phyloP scores from a whole-genome alignment of 2,888 invertebrate species.

The Oxytorus armatus region DNA sequence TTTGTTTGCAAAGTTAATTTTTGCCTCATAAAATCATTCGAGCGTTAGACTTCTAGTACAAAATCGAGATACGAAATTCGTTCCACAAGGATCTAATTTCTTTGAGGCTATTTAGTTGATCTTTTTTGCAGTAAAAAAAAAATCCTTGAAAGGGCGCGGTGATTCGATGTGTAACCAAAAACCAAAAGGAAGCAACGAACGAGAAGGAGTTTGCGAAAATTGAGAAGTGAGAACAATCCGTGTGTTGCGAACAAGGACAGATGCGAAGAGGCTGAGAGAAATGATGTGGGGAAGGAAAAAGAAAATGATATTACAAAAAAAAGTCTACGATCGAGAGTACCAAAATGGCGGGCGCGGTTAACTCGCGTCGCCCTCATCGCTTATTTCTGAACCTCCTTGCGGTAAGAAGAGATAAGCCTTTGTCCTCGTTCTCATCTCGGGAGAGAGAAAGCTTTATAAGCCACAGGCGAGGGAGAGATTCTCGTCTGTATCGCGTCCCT shows the following conservation, averaged over 20 bases:
- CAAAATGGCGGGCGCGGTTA: constrained; percentile 76
- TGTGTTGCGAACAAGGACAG: constrained; percentile 68
- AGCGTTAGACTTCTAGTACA: not conserved
- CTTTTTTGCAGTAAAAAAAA: constrained; percentile 77
- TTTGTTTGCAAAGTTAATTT: too few relatives aligned
- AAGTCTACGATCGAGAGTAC: constrained; percentile 68
- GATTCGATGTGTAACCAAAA: constrained; percentile 28
- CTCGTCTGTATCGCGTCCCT: constrained; percentile 14
- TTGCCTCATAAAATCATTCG: too few relatives aligned
- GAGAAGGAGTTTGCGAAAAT: too few relatives aligned
- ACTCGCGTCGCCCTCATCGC: constrained; percentile 32
- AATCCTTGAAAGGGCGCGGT: constrained; percentile 68
- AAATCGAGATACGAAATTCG: constrained; percentile 50
- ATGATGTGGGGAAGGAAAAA: constrained; percentile 57
- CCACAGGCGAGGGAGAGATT: constrained; percentile 1
- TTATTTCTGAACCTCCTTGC: constrained; percentile 51
- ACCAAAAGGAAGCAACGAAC: constrained; percentile 27
- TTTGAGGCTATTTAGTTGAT: constrained; percentile 79
- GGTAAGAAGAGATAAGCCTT: constrained; percentile 81
- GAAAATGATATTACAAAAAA: constrained; percentile 66
- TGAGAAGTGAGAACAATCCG: constrained; percentile 69
- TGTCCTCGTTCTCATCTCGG: constrained; percentile 70
- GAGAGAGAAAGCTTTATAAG: constrained; percentile 19
- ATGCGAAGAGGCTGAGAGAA: constrained; percentile 56
- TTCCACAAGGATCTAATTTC: constrained; percentile 79